Evolutionary conservation across 2,797 vertebrate species (phyloP).

Genomic region (Kryptolebias ocellatus): DNA sequence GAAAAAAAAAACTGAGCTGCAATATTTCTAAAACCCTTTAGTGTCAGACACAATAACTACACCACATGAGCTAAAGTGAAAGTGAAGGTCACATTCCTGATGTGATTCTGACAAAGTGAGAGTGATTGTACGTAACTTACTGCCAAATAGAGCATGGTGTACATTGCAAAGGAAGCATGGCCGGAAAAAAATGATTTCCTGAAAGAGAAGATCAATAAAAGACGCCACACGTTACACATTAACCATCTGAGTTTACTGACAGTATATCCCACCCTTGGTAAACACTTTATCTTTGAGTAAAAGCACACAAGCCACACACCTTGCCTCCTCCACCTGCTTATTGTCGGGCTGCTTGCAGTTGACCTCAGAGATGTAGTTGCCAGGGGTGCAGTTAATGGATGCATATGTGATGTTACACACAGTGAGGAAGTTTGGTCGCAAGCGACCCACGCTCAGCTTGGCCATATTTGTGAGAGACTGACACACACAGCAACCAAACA

Average conservation of each 20-base stretch:
- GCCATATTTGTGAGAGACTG: conserved; percentile 85
- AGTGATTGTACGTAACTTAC: conserved; percentile 73
- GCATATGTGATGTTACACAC: conserved; percentile 80
- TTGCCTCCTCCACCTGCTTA: conserved; percentile 77
- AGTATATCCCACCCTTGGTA: conserved; percentile 26
- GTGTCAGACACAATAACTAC: conserved; percentile 32
- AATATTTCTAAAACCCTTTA: conserved; percentile 27
- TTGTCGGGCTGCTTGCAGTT: conserved; percentile 51
- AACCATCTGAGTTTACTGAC: not conserved
- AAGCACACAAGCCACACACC: conserved; percentile 60
- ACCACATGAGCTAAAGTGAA: conserved; percentile 41
- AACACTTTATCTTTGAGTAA: conserved; percentile 14
- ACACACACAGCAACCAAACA: conserved; percentile 81
- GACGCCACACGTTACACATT: conserved; percentile 52
- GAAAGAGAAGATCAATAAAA: conserved; percentile 65
- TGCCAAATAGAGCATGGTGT: conserved; percentile 85
- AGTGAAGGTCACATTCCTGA: conserved; percentile 44
- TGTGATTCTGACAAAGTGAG: conserved; percentile 12
- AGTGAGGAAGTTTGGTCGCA: conserved; percentile 83
- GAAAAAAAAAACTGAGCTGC: conserved; percentile 34
- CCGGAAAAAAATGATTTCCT: conserved; percentile 88
- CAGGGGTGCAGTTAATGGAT: conserved; percentile 71
- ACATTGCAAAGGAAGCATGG: conserved; percentile 86
- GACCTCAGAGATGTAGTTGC: conserved; percentile 71
- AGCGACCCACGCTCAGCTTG: conserved; percentile 83